Base-by-base conservation (phyloP, 2,888 invertebrate species). In the Anodontia alba region DNA sequence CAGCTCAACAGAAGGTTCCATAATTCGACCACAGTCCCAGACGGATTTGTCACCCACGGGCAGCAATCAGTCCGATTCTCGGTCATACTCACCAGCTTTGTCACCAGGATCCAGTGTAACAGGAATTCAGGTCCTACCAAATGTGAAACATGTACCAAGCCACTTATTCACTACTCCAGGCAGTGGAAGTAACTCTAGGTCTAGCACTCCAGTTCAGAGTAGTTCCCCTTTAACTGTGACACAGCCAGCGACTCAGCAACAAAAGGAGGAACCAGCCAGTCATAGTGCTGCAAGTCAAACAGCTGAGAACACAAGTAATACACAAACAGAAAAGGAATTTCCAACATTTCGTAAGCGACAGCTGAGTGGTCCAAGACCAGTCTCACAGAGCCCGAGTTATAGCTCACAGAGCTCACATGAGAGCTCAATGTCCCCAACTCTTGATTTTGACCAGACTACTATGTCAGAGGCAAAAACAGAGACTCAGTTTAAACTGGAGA, bases 91-190 rank as follows among this genome's bases (percentile, higher is more conserved):
- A 73, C 81, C 81, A 31, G 73, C 84, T 26, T 36, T 83, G 15
- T 86, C 87, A n/a, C 88, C 89, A 42, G 79, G 80, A 36, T 87
- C 88, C 10, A 72, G 86, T 33, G 76, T 86, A 15, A 75, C 88
- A 1, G 86, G 88, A 38, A 89, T 92, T 70, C 92, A 92, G 84
- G 86, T 93, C 33, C 84, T 93, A 67, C 92, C 93, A 5, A 93
- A 92, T 78, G 93, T 91, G 2, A 90, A 89, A 80, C 92, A 92
- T 84, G 90, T 91, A 0, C 91, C 91, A 17, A 83, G 89, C 62
- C 92, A 92, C 70, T 73, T 90, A 66, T 80, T 78, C 57, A 85
- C 75, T 49, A 86, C 83, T 33, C 79, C 84, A 23, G 83, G 80
- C 15, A 86, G 84, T 78, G 80, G 85, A 10, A 85, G 72, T 46